phyloP scores from a whole-genome alignment of 2,113 vertebrate species.

The Ophiodon elongatus region DNA sequence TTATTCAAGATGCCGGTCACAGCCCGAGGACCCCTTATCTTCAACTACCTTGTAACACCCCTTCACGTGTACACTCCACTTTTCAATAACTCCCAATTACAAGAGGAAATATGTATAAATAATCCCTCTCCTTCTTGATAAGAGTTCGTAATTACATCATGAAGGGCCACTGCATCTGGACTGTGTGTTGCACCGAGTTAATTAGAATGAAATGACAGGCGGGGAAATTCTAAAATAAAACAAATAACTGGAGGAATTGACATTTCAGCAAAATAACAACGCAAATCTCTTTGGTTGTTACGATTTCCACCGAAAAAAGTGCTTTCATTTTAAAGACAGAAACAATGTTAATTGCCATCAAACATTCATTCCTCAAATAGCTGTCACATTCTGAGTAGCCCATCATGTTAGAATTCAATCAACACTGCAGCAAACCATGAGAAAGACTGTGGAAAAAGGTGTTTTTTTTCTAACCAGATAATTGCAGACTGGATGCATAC shows the following conservation, averaged over 20 bases:
- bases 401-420: conserved; percentile 23
- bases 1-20: conserved; percentile 24
- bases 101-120: conserved; percentile 36
- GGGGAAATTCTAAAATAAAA: background rate
- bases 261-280: background rate
- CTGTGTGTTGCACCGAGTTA: conserved; percentile 47
- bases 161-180: conserved; percentile 43
- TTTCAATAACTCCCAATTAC: conserved; percentile 63
- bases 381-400: background rate
- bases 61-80: conserved; percentile 42
- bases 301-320: background rate
- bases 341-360: background rate
- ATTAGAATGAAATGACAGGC: conserved; percentile 41
- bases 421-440: background rate
- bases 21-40: conserved; percentile 36
- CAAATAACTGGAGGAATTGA: background rate
- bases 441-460: conserved; percentile 30
- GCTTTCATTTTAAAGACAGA: background rate
- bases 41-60: conserved; percentile 10
- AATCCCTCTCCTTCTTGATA: conserved; percentile 22
- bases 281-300: background rate
- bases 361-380: background rate
- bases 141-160: conserved; percentile 49
- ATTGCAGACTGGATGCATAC: conserved; percentile 42
- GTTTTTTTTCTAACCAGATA: conserved; percentile 46